phyloP scores from a whole-genome alignment of 2,888 invertebrate species.

The Liodrosophila aerea region DNA sequence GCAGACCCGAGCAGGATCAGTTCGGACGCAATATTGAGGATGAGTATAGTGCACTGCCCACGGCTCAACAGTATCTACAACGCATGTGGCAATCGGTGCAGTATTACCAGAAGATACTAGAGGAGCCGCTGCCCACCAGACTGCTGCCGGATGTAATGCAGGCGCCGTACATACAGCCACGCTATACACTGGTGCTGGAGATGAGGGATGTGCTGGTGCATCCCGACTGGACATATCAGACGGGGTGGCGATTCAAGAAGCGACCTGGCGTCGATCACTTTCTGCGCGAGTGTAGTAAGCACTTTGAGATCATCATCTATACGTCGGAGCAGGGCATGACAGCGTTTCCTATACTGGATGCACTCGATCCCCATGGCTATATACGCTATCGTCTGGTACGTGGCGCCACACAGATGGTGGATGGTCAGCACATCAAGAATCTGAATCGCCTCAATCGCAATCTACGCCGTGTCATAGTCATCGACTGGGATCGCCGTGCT shows the following conservation, averaged over 20 bases:
- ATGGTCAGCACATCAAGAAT: slow-evolving; percentile 97
- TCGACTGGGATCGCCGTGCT: slow-evolving; percentile 96
- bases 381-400: slow-evolving; percentile 95
- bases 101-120: slow-evolving; percentile 90
- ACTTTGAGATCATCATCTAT: slow-evolving; percentile 98
- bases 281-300: slow-evolving; percentile 92
- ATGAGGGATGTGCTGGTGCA: slow-evolving; percentile 97
- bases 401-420: slow-evolving; percentile 96
- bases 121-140: slow-evolving; percentile 96
- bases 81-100: slow-evolving; percentile 88
- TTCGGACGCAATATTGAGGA: slow-evolving; percentile 89
- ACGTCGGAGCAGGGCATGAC: slow-evolving; percentile 97
- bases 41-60: slow-evolving; percentile 87
- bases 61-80: slow-evolving; percentile 87
- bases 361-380: slow-evolving; percentile 94
- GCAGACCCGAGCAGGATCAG: slow-evolving; percentile 88
- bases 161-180: slow-evolving; percentile 95
- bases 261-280: slow-evolving; percentile 98
- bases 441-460: slow-evolving; percentile 92
- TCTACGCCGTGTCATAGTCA: slow-evolving; percentile 93
- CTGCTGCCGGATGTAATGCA: slow-evolving; percentile 95
- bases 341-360: slow-evolving; percentile 96
- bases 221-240: slow-evolving; percentile 99
- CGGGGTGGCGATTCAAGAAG: slow-evolving; percentile 99
- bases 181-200: slow-evolving; percentile 97